phyloP scores from a whole-genome alignment of 2,888 invertebrate species.

The Tubiluchus corallicola region DNA sequence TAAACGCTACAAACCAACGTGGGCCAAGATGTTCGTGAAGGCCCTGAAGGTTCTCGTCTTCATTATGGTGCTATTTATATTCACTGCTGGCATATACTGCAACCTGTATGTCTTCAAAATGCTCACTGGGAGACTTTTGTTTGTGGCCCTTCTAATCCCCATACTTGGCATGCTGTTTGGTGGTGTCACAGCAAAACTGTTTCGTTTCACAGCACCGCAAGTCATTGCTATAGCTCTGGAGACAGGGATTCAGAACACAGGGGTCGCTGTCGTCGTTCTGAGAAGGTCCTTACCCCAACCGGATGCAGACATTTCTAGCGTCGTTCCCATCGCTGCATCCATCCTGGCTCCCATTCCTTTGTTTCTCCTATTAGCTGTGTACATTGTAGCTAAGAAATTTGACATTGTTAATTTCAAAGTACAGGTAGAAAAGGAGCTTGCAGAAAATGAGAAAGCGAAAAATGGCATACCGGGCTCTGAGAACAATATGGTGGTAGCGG shows the following conservation, averaged over 20 bases:
- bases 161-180: constrained; percentile 60
- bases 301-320: neutral
- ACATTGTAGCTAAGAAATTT: no score
- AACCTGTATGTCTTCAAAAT: constrained; percentile 31
- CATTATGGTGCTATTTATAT: constrained; percentile 28
- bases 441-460: no score
- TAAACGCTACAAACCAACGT: constrained; percentile 21
- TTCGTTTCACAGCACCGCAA: constrained; percentile 44
- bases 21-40: constrained; percentile 16
- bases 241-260: constrained; percentile 29
- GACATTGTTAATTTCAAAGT: no score
- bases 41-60: constrained; percentile 30
- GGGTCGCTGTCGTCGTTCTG: constrained; percentile 30
- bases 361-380: neutral
- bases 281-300: constrained; percentile 15
- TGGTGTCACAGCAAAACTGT: constrained; percentile 39
- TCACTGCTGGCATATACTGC: constrained; percentile 29
- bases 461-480: no score
- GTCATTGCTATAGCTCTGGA: constrained; percentile 31
- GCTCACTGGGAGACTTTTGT: constrained; percentile 20
- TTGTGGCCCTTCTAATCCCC: constrained; percentile 31
- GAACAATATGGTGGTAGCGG: no score
- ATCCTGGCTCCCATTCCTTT: neutral
- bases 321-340: neutral
- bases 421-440: no score